Evolutionary conservation across 2,888 invertebrate species (phyloP), one percentile per base, ranked within the genome.

Genomic region (Bugula neritina): DNA sequence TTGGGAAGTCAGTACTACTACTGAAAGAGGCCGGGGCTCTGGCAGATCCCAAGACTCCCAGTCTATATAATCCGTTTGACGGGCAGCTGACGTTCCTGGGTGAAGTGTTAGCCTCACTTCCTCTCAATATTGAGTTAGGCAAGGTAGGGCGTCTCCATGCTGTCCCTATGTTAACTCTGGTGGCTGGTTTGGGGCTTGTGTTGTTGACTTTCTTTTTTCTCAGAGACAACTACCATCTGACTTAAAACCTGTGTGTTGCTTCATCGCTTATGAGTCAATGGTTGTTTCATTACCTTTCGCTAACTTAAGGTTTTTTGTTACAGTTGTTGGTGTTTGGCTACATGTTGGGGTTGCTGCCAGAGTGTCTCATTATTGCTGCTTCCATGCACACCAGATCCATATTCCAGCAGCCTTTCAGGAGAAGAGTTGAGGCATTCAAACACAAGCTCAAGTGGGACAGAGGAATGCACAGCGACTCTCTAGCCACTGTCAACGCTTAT

Each of bases 11-110:
- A 0, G 87, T 96, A 75, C 87, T 93, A n/a, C 86, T 89, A 55
- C 86, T 97, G 1, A 96, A 95, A 86, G 92, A 84, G 81, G 86
- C 89, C n/a, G 94, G 95, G 10, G 95, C 91, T 0, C 81, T 96
- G 10, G 88, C 90, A 73, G 87, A 88, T 43, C 88, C 88, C 0
- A 82, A 87, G 0, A 85, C 88, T 54, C 88, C 87, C 3, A 0
- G 80, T 83, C 29, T 13, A 82, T 84, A 70, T 23, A 79, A 85
- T 72, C 80, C 80, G 0, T 85, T 87, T 21, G 94, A 97, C 83
- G 97, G 96, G 0, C 91, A 94, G 75, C 80, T 97, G 69, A 95
- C 95, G 0, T 91, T 90, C 82, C 85, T 96, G 76, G 97, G 97
- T 0, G 87, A 87, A 10, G 87, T 96, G 0, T 91, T 95, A 90